phyloP scores from a whole-genome alignment of 2,797 vertebrate genomes.

The Aphelocoma californica region DNA sequence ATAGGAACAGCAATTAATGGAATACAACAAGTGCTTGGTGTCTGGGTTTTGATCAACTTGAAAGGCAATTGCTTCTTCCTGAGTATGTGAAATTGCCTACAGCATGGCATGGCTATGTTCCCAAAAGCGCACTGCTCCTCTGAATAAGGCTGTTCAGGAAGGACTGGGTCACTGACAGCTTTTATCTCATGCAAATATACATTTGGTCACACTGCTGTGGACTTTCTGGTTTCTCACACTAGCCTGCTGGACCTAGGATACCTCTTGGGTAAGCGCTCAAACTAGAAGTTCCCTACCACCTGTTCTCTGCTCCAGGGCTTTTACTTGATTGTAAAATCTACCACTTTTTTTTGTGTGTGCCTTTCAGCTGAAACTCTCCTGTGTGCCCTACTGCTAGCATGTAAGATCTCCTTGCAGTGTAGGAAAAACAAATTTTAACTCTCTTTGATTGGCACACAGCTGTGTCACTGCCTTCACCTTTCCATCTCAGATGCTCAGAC shows the following conservation, averaged over 20 bases:
- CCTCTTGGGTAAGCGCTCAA: neutral
- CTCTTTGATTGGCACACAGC: neutral
- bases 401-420: neutral
- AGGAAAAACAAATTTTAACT: neutral
- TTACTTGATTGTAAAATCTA: neutral
- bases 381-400: neutral
- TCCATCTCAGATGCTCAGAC: neutral
- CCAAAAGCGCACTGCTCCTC: neutral
- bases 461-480: neutral
- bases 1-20: neutral
- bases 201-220: neutral
- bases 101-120: neutral
- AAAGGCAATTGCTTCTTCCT: neutral
- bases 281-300: neutral
- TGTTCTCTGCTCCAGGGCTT: neutral
- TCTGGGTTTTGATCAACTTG: neutral
- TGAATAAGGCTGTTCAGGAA: neutral
- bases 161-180: neutral
- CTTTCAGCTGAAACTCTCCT: neutral
- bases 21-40: neutral
- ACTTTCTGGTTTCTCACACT: neutral
- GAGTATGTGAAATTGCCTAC: neutral
- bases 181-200: neutral
- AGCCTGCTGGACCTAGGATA: neutral
- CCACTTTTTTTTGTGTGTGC: neutral